Evolutionary conservation across 2,113 vertebrate genomes (phyloP).

Genomic region (Castor canadensis): DNA sequence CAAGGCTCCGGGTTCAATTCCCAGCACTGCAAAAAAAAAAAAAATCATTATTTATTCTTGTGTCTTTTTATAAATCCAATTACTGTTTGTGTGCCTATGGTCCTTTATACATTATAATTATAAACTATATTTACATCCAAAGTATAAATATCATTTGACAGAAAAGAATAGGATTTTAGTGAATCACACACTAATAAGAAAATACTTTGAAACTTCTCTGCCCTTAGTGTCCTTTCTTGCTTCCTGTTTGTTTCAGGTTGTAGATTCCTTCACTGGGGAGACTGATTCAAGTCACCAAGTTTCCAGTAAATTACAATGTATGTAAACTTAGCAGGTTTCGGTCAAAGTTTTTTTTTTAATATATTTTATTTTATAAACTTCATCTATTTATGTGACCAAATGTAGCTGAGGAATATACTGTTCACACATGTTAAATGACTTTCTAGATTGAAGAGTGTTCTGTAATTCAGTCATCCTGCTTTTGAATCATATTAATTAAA

Average conservation of each 20-base stretch:
- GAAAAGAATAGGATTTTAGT: not conserved
- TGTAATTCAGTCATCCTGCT: not conserved
- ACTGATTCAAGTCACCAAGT: not conserved
- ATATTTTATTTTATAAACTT: slow-evolving; percentile 4
- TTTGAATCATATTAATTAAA: slow-evolving; percentile 27
- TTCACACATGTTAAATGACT: not conserved
- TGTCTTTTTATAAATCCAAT: not conserved
- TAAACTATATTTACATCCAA: slow-evolving; percentile 29
- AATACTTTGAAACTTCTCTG: not conserved
- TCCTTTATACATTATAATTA: slow-evolving; percentile 4
- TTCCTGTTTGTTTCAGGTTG: not conserved
- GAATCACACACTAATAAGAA: slow-evolving; percentile 7
- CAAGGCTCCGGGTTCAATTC: too few species aligned
- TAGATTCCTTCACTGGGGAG: not conserved
- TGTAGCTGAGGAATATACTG: not conserved
- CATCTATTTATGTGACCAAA: slow-evolving; percentile 37
- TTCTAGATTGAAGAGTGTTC: not conserved
- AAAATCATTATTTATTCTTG: not conserved
- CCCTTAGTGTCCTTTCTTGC: not conserved
- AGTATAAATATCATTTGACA: not conserved
- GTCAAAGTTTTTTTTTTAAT: slow-evolving; percentile 21
- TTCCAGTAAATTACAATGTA: not conserved
- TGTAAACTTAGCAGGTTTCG: slow-evolving; percentile 20
- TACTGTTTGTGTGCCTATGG: not conserved
- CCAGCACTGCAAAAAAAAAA: too few species aligned